Percentiles rank a stretch among this genome's conserved stretches.
Evolutionary conservation across 2,113 vertebrate genomes (phyloP).

Genomic region (Amphiprion percula): DNA sequence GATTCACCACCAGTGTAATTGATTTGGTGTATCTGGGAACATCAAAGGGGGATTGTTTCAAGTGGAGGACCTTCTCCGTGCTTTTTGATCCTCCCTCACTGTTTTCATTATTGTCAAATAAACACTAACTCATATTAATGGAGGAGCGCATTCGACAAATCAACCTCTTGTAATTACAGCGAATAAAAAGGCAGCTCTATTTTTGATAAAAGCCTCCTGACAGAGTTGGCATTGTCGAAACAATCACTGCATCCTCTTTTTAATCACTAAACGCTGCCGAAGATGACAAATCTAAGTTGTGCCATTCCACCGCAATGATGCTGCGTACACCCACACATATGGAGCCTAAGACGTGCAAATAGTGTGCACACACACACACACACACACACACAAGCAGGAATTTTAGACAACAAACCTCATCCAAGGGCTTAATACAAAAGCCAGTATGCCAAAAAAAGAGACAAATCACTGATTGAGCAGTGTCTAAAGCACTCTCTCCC

Average conservation of each 20-base stretch:
- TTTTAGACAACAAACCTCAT: not conserved
- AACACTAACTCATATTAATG: slow-evolving; percentile 52
- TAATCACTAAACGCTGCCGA: slow-evolving; percentile 34
- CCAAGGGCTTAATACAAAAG: not conserved
- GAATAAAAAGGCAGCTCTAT: slow-evolving; percentile 50
- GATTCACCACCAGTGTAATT: slow-evolving; percentile 33
- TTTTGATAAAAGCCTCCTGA: slow-evolving; percentile 60
- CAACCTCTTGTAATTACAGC: slow-evolving; percentile 55
- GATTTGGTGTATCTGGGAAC: slow-evolving; percentile 41
- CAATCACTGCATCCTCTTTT: slow-evolving; percentile 11
- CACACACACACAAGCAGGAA: slow-evolving; percentile 7
- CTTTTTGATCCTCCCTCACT: slow-evolving; percentile 60
- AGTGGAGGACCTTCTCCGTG: slow-evolving; percentile 44
- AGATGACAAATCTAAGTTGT: slow-evolving; percentile 16
- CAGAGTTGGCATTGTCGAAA: slow-evolving; percentile 35
- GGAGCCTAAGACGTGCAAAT: not conserved
- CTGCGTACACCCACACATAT: not conserved
- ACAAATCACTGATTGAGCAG: slow-evolving; percentile 7
- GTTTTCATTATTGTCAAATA: slow-evolving; percentile 65
- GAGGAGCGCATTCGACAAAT: slow-evolving; percentile 50
- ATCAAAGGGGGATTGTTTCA: slow-evolving; percentile 53
- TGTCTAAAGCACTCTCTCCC: not conserved
- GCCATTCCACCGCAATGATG: not conserved
- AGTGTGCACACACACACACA: not conserved
- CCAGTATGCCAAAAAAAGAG: slow-evolving; percentile 1